Percentiles rank a stretch among this genome's conserved stretches.
Evolutionary conservation across 2,888 invertebrate species (phyloP).

Genomic region (Parelbella ahira): DNA sequence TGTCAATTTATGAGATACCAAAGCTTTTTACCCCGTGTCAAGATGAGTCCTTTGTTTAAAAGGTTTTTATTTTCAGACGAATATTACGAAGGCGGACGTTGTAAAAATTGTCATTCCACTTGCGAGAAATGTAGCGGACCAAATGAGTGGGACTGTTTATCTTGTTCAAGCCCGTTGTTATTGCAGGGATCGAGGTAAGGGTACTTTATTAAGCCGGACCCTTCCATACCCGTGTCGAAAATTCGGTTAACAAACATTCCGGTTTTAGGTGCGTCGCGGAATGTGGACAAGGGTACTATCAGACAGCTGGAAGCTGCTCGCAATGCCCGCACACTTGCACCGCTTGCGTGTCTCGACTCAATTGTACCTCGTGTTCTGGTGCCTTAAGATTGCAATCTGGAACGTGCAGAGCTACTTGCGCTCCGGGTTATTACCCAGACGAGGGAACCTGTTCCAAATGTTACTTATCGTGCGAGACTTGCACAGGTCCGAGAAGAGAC

Average conservation of each 20-base stretch:
- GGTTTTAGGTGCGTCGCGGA: slow-evolving; percentile 85
- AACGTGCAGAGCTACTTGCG: slow-evolving; percentile 89
- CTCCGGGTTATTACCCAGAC: slow-evolving; percentile 91
- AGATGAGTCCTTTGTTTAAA: slow-evolving; percentile 35
- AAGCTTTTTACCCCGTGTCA: slow-evolving; percentile 32
- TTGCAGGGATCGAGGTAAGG: slow-evolving; percentile 82
- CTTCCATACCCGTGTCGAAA: slow-evolving; percentile 30
- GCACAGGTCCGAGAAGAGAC: slow-evolving; percentile 89
- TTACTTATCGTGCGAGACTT: slow-evolving; percentile 91
- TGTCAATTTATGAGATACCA: slow-evolving; percentile 37
- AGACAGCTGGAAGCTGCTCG: slow-evolving; percentile 86
- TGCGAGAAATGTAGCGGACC: slow-evolving; percentile 92
- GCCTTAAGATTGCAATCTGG: slow-evolving; percentile 90
- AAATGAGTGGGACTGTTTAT: slow-evolving; percentile 87
- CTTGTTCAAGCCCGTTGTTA: slow-evolving; percentile 86
- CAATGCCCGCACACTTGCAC: slow-evolving; percentile 89
- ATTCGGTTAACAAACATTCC: slow-evolving; percentile 29
- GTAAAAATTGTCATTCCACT: slow-evolving; percentile 90
- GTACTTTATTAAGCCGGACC: slow-evolving; percentile 42
- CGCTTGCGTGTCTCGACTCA: slow-evolving; percentile 87
- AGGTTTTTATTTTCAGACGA: slow-evolving; percentile 79
- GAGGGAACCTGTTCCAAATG: slow-evolving; percentile 91
- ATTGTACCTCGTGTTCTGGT: slow-evolving; percentile 89
- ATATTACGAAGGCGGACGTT: slow-evolving; percentile 87
- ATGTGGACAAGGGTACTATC: slow-evolving; percentile 89